Percentiles rank a stretch among this genome's conserved stretches.
Evolutionary conservation across 2,113 vertebrate species (phyloP).

Genomic region (Hippocampus mohnikei): DNA sequence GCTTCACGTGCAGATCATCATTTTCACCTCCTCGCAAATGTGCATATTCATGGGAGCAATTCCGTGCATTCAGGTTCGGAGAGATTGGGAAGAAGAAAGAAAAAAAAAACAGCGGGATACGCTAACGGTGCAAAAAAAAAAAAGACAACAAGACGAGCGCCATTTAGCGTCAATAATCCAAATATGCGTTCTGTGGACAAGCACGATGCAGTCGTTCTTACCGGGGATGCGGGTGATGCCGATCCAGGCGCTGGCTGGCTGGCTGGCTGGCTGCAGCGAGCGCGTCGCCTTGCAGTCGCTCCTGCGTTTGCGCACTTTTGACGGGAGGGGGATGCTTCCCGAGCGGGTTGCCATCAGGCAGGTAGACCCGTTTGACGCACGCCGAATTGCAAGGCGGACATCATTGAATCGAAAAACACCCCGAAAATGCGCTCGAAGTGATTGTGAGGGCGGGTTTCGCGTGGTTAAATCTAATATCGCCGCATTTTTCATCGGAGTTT

Average conservation of each 20-base stretch:
- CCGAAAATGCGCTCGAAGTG: neutral
- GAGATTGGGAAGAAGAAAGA: neutral
- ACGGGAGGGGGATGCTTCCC: slow-evolving; percentile 44
- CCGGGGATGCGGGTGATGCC: slow-evolving; percentile 24
- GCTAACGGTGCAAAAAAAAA: neutral
- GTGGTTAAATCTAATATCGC: too few species aligned
- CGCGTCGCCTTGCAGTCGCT: slow-evolving; percentile 44
- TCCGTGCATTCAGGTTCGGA: neutral
- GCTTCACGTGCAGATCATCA: neutral
- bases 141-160: neutral
- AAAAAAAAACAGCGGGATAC: neutral
- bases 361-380: neutral
- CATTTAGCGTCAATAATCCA: neutral
- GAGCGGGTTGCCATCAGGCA: slow-evolving; percentile 55
- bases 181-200: neutral
- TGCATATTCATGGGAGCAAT: neutral
- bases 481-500: too few species aligned
- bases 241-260: neutral
- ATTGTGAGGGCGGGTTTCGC: too few species aligned
- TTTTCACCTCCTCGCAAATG: neutral
- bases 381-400: neutral
- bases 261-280: slow-evolving; percentile 12
- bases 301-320: slow-evolving; percentile 56
- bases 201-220: slow-evolving; percentile 25
- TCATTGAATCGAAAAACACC: neutral